Evolutionary conservation across 2,888 invertebrate genomes (phyloP), one percentile per base, ranked within the genome.

Genomic region (Epistrophe grossulariae): DNA sequence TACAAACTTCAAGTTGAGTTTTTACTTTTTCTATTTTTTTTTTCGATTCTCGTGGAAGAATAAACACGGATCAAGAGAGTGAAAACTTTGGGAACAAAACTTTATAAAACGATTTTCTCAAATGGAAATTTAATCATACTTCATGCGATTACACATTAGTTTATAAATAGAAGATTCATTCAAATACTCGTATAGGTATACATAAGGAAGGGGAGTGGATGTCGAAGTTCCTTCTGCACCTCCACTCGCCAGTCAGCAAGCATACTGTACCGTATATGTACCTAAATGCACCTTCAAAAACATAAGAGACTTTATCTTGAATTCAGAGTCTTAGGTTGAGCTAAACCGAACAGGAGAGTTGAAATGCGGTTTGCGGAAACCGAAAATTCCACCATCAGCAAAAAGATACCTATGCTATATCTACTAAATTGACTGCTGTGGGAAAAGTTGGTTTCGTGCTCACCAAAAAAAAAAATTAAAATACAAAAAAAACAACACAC

Each of bases 71-170:
- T 74, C 31, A 40, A 76, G 60, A 35, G 11, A 38, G 11, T 28
- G n/a, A 38, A 38, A 80, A 73, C 62, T 81, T 77, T 71, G 35
- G 35, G 9, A 35, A 40, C 50, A 79, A 66, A 78, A 74, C 70
- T 84, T 74, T 79, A 73, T 74, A 84, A 84, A 84, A 74, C 84
- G 79, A 84, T 84, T 84, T 84, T 62, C 84, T 84, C 70, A 70
- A 76, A 84, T 84, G 79, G 79, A 84, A 84, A 84, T 84, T 79
- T 79, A 84, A 84, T 84, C 84, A 79, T 79, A 84, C 74, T 84
- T 79, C 59, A 84, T 84, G 79, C 84, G 79, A 79, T 79, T 79
- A 79, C 84, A 84, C 70, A 79, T 55, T 28, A 55, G 55, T 31
- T 31, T 31, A 24, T 24, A 24, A 2, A 24, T 24, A 24, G 24